phyloP scores from a whole-genome alignment of 2,113 vertebrate genomes.

The Todiramphus saurophagus region DNA sequence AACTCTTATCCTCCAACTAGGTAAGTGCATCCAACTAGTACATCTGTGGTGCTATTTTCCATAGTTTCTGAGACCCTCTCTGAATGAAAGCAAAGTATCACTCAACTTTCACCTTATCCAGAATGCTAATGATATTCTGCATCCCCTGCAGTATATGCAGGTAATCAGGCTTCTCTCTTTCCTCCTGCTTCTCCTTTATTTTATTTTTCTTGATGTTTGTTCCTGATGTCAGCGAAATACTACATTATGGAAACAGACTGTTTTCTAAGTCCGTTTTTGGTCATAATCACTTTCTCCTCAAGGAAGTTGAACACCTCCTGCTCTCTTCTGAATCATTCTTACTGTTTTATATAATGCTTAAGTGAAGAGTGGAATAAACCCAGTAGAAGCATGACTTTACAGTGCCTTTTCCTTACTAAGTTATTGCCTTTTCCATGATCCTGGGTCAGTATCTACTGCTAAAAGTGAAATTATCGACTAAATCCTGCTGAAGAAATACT shows the following conservation, averaged over 20 bases:
- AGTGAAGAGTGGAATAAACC: neutral
- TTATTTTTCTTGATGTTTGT: neutral
- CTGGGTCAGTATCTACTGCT: neutral
- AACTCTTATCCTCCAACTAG: neutral
- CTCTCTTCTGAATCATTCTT: neutral
- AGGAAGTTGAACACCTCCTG: neutral
- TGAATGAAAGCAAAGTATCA: neutral
- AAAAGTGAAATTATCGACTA: neutral
- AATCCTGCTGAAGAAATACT: neutral
- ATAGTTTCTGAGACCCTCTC: neutral
- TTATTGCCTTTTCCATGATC: neutral
- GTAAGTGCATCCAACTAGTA: neutral
- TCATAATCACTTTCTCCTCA: neutral
- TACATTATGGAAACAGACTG: neutral
- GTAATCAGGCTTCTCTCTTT: neutral
- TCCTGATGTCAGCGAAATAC: neutral
- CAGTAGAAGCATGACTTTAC: neutral
- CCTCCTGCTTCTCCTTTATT: neutral
- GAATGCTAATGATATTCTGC: neutral
- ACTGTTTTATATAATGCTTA: neutral
- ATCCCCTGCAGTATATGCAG: neutral
- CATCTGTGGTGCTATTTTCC: neutral
- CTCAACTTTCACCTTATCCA: neutral
- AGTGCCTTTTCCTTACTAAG: neutral
- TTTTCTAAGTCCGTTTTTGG: neutral